Percentiles rank a stretch among this genome's conserved stretches.
Conservation (phyloP, 2,888 invertebrate genomes). For the Diogma glabrata region DNA sequence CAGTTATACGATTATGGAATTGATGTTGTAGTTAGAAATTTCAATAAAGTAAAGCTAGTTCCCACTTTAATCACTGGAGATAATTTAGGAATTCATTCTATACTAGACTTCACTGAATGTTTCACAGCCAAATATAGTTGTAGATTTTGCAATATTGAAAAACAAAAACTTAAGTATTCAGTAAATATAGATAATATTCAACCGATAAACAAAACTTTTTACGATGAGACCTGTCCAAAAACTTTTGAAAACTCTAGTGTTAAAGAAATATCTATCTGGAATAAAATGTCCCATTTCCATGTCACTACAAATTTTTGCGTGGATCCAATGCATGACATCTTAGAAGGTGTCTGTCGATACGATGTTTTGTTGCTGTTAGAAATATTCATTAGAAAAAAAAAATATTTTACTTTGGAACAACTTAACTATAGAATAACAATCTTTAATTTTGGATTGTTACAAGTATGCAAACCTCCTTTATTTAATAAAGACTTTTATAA, state of each 20-base stretch:
- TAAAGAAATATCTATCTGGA: constrained; percentile 12
- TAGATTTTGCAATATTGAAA: constrained; percentile 4
- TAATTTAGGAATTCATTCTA: constrained; percentile 5
- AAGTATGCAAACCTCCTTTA: constrained; percentile 8
- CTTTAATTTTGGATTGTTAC: constrained; percentile 11
- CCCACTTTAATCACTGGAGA: constrained; percentile 5
- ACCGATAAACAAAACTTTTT: background rate
- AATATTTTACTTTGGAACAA: constrained; percentile 7
- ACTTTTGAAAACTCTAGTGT: background rate
- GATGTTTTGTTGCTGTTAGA: background rate
- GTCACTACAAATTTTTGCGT: constrained; percentile 10
- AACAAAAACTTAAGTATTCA: no score
- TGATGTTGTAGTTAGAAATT: background rate
- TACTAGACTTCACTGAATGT: background rate
- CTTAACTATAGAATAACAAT: constrained; percentile 5
- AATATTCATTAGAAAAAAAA: background rate
- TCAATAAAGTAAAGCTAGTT: background rate
- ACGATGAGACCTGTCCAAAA: no score
- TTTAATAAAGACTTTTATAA: constrained; percentile 5
- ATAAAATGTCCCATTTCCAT: constrained; percentile 10
- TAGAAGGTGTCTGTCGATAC: constrained; percentile 13
- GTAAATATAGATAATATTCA: background rate
- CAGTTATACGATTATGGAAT: background rate
- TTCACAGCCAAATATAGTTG: background rate
- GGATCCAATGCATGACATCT: constrained; percentile 13